Base-by-base conservation (phyloP, 2,797 vertebrate species). In the Rhinella marina region DNA sequence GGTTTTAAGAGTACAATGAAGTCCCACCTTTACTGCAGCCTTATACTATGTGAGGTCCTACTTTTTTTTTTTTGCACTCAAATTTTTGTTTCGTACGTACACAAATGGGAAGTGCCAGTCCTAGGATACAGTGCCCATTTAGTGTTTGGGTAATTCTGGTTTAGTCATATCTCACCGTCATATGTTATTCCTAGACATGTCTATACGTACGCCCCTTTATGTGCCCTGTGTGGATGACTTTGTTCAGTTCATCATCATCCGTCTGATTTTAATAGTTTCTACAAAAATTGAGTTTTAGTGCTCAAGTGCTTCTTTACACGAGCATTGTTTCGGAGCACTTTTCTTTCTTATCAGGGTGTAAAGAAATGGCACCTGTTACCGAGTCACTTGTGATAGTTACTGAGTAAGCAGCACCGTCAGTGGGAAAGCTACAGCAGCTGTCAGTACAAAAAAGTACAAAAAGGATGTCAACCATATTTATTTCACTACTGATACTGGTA, bases 31-130 rank as follows among this genome's bases (percentile, higher is more conserved):
- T 92, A 87, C 91, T 86, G 91, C 95, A 95, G 97, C 97, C 97
- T 98, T 97, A 96, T 93, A 96, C 93, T 95, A 95, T 93, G 95
- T 94, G 95, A 94, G 32, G 56, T 85, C 52, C 41, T 61, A 50
- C 25, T 48, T 62, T 93, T 96, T 94, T 95, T 93, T 92, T 92
- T 96, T 97, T 98, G 97, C 96, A 98, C 97, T 97, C 94, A 92
- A 86, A 92, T 93, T 90, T 87, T 91, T 92, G 90, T 93, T 90
- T 85, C 90, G 92, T 95, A 94, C 17, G 86, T 91, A 95, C 92
- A 94, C 92, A 87, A 91, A 68, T 92, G 91, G 90, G 91, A 92
- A 91, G 95, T 95, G 95, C 89, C 92, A 93, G 92, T 92, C 93
- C 93, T 92, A 90, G 93, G 94, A 94, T 91, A 57, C 61, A 62